Base-by-base conservation (phyloP, 1,140 invertebrate species). In the Drosophila insularis region DNA sequence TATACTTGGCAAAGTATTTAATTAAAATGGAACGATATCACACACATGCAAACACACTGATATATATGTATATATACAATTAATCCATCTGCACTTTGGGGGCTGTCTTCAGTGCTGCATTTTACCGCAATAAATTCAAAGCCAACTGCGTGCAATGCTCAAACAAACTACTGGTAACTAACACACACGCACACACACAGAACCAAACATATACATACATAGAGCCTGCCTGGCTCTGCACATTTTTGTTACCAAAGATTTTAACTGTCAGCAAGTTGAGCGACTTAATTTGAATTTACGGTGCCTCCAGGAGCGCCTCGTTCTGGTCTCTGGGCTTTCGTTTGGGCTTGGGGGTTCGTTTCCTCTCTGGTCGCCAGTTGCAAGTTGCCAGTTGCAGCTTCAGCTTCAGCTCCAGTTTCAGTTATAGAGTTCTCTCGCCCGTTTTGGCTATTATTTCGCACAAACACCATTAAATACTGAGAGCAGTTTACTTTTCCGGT, bases 281-380 rank as follows among this genome's bases (percentile, higher is more conserved):
- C 84, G 84, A 89, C 84, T 89, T 89, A 89, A 89, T 89, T 89
- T 89, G 84, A 89, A 89, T 89, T 89, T 89, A 89, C 84, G 85
- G 84, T 77, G 69, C 82, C 84, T 68, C 62, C 80, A 89, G 80
- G 82, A 72, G 80, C 65, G 76, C 43, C 76, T 72, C 56, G 68
- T 62, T 53, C 53, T 54, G 62, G 37, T 46, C 66, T 55, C 54
- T 58, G 63, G 31, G 2, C 17, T 13, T 58, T 31, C 2, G 11
- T 8, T 14, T 31, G 54, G 54, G 21, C 11, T 8, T 17, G 55
- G 31, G 31, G 55, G 2, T 32, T 19, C 17, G 14, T 14, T 19
- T 35, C 31, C 55, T 32, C 8, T 58, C 5, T 58, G 54, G 27
- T 27, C 4, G 6, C 31, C 8, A 8, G 55, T 35, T 37, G 55